Conservation (phyloP, 2,888 invertebrate species). For the Drosophila picticornis region DNA sequence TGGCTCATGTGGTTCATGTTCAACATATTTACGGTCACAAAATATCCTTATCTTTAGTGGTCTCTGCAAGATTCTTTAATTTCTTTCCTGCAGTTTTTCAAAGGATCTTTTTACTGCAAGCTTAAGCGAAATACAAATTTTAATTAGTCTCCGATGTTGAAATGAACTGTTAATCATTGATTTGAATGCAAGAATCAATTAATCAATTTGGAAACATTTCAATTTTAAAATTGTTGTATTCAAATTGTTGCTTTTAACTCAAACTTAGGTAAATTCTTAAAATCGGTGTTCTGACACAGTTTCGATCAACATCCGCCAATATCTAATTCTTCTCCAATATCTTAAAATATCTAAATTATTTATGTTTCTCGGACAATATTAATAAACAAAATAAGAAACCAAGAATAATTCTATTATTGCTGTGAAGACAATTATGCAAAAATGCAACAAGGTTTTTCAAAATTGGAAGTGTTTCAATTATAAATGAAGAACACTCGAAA, state of each 20-base stretch:
- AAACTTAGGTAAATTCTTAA: not conserved
- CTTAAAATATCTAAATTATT: not conserved
- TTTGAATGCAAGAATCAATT: not conserved
- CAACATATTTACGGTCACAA: conserved; percentile 39
- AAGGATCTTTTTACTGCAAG: not conserved
- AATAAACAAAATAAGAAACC: not conserved
- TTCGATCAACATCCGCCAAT: not conserved
- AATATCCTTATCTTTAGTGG: not conserved
- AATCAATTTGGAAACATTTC: not conserved
- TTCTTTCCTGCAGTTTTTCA: not conserved
- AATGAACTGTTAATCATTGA: not conserved
- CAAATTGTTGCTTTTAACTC: not conserved
- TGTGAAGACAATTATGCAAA: not conserved
- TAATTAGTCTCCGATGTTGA: not conserved
- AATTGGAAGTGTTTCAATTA: not conserved
- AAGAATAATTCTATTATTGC: not conserved
- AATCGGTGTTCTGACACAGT: too few species aligned
- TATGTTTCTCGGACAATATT: not conserved
- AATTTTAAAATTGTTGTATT: not conserved
- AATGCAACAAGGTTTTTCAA: not conserved
- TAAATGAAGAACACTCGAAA: not conserved
- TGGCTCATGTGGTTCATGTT: conserved; percentile 44
- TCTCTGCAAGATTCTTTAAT: not conserved
- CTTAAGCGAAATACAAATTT: not conserved
- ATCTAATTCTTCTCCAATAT: not conserved